phyloP scores from a whole-genome alignment of 2,888 invertebrate species.

The Cephus pygmeus region DNA sequence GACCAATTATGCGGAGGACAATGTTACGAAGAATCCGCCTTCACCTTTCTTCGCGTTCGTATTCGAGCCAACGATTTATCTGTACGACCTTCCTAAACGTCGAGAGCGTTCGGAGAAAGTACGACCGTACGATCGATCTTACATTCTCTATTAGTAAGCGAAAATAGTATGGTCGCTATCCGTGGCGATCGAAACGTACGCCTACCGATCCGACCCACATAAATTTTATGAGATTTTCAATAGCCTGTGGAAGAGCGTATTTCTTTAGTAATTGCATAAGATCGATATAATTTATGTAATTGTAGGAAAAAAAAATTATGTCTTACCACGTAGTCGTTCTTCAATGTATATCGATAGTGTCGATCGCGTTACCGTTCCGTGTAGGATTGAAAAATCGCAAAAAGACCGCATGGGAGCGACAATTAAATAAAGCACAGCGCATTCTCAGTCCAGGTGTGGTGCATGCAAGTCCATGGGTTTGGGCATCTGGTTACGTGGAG shows the following conservation, averaged over 20 bases:
- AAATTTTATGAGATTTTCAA: background rate
- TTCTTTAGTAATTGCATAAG: background rate
- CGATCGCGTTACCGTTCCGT: background rate
- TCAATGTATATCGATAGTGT: background rate
- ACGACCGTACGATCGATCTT: background rate
- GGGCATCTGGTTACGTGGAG: slow-evolving; percentile 1
- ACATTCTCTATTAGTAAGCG: background rate
- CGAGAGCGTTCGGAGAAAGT: background rate
- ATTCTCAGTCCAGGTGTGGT: slow-evolving; percentile 23
- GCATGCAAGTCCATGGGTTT: background rate
- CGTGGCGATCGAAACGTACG: background rate
- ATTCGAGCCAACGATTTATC: background rate
- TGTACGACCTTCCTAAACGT: background rate
- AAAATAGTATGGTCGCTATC: background rate
- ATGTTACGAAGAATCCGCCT: background rate
- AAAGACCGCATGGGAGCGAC: slow-evolving; percentile 21
- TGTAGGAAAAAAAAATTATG: background rate
- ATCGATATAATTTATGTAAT: background rate
- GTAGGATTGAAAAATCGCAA: background rate
- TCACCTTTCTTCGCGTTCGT: background rate
- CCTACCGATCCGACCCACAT: background rate
- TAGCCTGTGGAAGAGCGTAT: background rate
- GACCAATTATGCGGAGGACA: background rate
- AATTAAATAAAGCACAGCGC: slow-evolving; percentile 35
- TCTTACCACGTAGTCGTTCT: background rate